Evolutionary conservation across 2,797 vertebrate species (phyloP).

Genomic region (Aphelocoma californica): DNA sequence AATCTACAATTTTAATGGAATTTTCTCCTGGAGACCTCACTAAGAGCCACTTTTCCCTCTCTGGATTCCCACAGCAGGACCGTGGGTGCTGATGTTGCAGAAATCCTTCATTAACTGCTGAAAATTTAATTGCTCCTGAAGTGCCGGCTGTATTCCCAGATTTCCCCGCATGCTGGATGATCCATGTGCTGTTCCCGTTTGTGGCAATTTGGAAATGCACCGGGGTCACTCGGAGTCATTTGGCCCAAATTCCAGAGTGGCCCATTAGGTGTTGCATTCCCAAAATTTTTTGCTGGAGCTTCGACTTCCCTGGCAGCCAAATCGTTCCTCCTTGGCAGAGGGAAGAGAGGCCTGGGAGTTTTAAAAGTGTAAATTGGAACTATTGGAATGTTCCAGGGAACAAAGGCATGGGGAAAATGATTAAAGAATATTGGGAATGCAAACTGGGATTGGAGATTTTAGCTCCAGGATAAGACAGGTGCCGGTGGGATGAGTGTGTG

Average conservation of each 20-base stretch:
- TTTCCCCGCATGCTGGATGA: not conserved
- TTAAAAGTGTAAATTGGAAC: not conserved
- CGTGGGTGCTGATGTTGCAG: not conserved
- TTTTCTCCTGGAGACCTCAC: not conserved
- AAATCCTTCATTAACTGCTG: not conserved
- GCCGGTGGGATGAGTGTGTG: not conserved
- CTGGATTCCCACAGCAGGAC: not conserved
- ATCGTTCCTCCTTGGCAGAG: not conserved
- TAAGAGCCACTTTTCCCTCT: not conserved
- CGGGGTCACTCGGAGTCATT: not conserved
- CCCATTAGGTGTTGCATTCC: not conserved
- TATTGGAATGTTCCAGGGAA: not conserved
- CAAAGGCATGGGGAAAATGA: not conserved
- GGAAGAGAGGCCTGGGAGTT: not conserved
- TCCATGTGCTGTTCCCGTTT: fast-evolving
- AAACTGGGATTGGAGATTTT: not conserved
- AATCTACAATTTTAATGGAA: not conserved
- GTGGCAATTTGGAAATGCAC: not conserved
- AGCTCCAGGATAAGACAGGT: not conserved
- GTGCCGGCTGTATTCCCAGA: not conserved
- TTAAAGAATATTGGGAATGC: not conserved
- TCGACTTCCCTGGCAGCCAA: not conserved
- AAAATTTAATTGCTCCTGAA: not conserved
- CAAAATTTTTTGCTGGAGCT: not conserved
- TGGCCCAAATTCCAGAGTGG: not conserved